Conservation (phyloP, 2,113 vertebrate genomes). For the Podocnemis expansa region DNA sequence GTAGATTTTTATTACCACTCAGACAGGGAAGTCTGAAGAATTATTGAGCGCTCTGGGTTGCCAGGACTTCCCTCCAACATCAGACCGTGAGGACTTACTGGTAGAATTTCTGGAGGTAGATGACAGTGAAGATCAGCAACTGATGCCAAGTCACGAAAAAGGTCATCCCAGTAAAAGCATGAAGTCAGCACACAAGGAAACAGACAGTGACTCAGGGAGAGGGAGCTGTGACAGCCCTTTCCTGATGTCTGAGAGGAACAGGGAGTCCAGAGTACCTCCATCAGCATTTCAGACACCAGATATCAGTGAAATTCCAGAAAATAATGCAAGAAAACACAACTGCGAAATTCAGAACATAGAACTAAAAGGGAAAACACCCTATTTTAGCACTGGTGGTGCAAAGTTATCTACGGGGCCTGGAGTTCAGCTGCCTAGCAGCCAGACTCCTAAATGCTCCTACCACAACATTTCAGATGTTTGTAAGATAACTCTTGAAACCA, state of each 20-base stretch:
- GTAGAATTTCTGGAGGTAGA: slow-evolving; percentile 92
- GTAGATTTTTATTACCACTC: slow-evolving; percentile 42
- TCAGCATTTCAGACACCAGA: slow-evolving; percentile 31
- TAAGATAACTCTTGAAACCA: slow-evolving; percentile 29
- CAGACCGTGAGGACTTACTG: slow-evolving; percentile 87
- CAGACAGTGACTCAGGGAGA: slow-evolving; percentile 87
- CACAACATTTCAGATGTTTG: slow-evolving; percentile 70
- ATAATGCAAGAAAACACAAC: slow-evolving; percentile 1
- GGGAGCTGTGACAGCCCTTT: slow-evolving; percentile 93
- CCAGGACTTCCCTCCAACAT: slow-evolving; percentile 86
- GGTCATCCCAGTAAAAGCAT: slow-evolving; percentile 51
- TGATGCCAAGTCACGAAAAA: slow-evolving; percentile 76
- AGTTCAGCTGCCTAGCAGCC: slow-evolving; percentile 68
- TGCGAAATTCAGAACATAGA: neutral
- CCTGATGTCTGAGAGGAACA: slow-evolving; percentile 83
- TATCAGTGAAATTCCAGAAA: slow-evolving; percentile 53
- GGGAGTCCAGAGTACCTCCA: slow-evolving; percentile 27
- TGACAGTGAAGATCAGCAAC: slow-evolving; percentile 82
- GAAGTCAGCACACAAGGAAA: slow-evolving; percentile 75
- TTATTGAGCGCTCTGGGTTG: slow-evolving; percentile 85
- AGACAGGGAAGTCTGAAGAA: slow-evolving; percentile 90
- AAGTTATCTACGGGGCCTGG: slow-evolving; percentile 82
- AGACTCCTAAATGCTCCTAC: slow-evolving; percentile 65
- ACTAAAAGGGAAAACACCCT: slow-evolving; percentile 23
- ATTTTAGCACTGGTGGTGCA: slow-evolving; percentile 39